A percentile compares a stretch with the other conserved stretches of the same genome.
Conservation (phyloP, 2,113 vertebrate genomes). For the Pterocles gutturalis region DNA sequence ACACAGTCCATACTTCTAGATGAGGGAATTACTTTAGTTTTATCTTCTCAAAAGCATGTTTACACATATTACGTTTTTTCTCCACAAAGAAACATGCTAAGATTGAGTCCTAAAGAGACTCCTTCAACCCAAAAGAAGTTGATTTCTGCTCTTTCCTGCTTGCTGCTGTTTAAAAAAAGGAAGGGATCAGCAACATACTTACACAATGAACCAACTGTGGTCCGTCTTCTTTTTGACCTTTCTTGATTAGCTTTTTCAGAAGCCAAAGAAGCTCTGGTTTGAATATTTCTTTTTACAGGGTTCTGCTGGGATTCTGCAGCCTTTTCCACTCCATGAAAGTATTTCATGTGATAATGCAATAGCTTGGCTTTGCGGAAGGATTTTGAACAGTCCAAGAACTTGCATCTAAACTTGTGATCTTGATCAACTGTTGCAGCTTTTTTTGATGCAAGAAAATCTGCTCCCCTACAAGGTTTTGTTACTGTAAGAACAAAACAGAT, state of each 20-base stretch:
- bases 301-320: constrained; percentile 82
- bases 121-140: background rate
- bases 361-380: constrained; percentile 95
- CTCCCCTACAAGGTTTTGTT: constrained; percentile 89
- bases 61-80: background rate
- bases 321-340: constrained; percentile 94
- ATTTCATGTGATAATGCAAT: constrained; percentile 97
- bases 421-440: constrained; percentile 84
- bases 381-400: constrained; percentile 89
- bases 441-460: constrained; percentile 73
- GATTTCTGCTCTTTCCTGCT: background rate
- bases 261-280: constrained; percentile 83
- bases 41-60: background rate
- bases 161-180: background rate
- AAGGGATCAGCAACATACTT: constrained; percentile 70
- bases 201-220: constrained; percentile 86
- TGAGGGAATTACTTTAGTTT: background rate
- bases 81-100: background rate
- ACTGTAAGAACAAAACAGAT: constrained; percentile 81
- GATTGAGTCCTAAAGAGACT: background rate
- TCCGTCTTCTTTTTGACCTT: constrained; percentile 83
- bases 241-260: constrained; percentile 83
- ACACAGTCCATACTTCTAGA: background rate
- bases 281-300: constrained; percentile 82
- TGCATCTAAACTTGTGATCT: constrained; percentile 96